Evolutionary conservation across 2,113 vertebrate genomes (phyloP).

Genomic region (Oryzias melastigma): DNA sequence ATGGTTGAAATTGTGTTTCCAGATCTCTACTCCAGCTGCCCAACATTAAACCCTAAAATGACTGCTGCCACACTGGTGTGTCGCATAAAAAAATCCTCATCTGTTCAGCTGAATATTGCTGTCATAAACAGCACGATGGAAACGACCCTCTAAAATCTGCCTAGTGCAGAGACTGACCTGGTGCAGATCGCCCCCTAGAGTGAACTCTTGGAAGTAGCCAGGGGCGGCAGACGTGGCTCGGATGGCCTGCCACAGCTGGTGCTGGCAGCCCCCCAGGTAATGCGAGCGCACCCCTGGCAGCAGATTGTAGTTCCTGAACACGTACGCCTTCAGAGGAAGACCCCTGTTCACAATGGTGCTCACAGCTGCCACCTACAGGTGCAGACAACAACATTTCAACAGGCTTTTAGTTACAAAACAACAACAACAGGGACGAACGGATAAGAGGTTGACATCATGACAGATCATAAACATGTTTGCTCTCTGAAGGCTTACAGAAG

Average conservation of each 20-base stretch:
- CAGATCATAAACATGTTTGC: slow-evolving; percentile 11
- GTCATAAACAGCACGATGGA: no score
- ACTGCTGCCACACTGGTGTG: not conserved
- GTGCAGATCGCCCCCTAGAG: slow-evolving; percentile 88
- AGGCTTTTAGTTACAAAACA: no score
- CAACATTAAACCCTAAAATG: slow-evolving; percentile 18
- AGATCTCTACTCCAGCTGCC: slow-evolving; percentile 9
- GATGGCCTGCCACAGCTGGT: slow-evolving; percentile 94
- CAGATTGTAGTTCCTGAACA: slow-evolving; percentile 95
- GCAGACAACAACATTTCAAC: slow-evolving; percentile 1
- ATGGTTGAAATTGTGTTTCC: slow-evolving; percentile 50
- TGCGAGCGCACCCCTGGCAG: slow-evolving; percentile 88
- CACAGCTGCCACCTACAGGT: slow-evolving; percentile 87
- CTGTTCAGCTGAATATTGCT: no score
- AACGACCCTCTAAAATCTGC: not conserved
- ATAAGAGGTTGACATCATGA: slow-evolving; percentile 9
- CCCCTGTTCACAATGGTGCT: slow-evolving; percentile 93
- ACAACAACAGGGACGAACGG: not conserved
- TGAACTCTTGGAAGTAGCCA: slow-evolving; percentile 93
- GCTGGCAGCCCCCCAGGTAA: slow-evolving; percentile 90
- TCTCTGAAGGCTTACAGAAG: slow-evolving; percentile 14
- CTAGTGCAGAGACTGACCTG: slow-evolving; percentile 77
- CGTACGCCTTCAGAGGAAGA: slow-evolving; percentile 88
- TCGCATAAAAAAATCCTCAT: not conserved
- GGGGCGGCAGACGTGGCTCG: slow-evolving; percentile 93